Evolutionary conservation across 2,797 vertebrate genomes (phyloP).

Genomic region (Hydrolagus colliei): DNA sequence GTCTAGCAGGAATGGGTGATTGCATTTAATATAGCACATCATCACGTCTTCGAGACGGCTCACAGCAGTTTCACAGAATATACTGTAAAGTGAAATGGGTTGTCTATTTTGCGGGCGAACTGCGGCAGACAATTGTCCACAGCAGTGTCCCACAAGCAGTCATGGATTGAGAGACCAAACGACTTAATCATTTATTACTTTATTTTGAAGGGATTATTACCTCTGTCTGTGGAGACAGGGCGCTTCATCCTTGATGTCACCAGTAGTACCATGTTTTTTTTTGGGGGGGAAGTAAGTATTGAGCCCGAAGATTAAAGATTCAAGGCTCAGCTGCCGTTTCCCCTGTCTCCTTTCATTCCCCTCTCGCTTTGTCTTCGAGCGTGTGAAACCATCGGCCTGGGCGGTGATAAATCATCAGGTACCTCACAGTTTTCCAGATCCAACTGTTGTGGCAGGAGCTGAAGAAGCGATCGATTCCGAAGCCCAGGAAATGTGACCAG

Average conservation of each 20-base stretch:
- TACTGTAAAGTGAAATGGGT: too few relatives aligned
- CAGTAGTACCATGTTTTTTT: neutral
- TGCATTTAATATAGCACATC: too few relatives aligned
- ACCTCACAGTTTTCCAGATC: neutral
- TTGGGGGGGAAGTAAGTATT: neutral
- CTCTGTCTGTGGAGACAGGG: neutral
- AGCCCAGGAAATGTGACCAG: neutral
- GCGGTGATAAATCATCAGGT: conserved; percentile 15
- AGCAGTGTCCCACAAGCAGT: too few relatives aligned
- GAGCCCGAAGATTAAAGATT: neutral
- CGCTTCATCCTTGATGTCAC: conserved; percentile 10
- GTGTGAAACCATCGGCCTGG: neutral
- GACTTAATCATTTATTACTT: too few relatives aligned
- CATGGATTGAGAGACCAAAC: too few relatives aligned
- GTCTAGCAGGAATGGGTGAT: too few relatives aligned
- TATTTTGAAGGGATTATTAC: too few relatives aligned
- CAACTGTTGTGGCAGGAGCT: neutral
- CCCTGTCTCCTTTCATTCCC: neutral
- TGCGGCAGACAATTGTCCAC: too few relatives aligned
- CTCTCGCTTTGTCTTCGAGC: neutral
- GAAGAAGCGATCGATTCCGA: neutral
- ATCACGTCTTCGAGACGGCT: too few relatives aligned
- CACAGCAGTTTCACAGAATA: too few relatives aligned
- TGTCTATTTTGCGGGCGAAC: too few relatives aligned
- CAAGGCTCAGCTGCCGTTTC: neutral